phyloP scores from a whole-genome alignment of 2,113 vertebrate species.

The Todiramphus chloris region DNA sequence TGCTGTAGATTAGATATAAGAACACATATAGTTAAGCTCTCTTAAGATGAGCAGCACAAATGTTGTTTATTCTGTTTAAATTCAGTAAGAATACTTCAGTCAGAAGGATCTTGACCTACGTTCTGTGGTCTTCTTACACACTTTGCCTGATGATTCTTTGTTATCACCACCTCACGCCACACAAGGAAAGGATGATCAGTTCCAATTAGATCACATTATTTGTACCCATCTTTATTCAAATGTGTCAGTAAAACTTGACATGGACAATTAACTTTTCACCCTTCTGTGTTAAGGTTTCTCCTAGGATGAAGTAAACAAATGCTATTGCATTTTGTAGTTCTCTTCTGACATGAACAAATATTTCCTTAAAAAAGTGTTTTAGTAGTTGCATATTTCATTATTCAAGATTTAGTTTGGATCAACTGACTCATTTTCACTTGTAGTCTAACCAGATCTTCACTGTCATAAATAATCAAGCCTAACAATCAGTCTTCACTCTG shows the following conservation, averaged over 20 bases:
- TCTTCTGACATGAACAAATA: neutral
- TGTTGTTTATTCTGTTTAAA: neutral
- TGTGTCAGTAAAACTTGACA: neutral
- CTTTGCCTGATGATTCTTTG: neutral
- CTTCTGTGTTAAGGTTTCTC: neutral
- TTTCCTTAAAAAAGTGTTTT: neutral
- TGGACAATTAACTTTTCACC: neutral
- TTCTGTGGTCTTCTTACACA: neutral
- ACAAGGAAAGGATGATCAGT: neutral
- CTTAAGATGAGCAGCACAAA: neutral
- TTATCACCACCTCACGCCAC: neutral
- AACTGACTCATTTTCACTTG: conserved; percentile 31
- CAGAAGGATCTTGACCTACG: neutral
- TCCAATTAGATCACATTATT: conserved; percentile 2
- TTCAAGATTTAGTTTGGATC: conserved; percentile 4
- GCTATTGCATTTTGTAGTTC: neutral
- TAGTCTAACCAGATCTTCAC: conserved; percentile 30
- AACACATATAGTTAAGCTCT: neutral
- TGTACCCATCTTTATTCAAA: conserved; percentile 29
- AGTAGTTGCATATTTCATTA: neutral
- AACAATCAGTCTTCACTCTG: neutral
- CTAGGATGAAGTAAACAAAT: neutral
- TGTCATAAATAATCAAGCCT: neutral
- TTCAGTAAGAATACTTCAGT: neutral
- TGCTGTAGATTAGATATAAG: neutral